Evolutionary conservation across 2,797 vertebrate genomes (phyloP).

Genomic region (Decapterus maruadsi): DNA sequence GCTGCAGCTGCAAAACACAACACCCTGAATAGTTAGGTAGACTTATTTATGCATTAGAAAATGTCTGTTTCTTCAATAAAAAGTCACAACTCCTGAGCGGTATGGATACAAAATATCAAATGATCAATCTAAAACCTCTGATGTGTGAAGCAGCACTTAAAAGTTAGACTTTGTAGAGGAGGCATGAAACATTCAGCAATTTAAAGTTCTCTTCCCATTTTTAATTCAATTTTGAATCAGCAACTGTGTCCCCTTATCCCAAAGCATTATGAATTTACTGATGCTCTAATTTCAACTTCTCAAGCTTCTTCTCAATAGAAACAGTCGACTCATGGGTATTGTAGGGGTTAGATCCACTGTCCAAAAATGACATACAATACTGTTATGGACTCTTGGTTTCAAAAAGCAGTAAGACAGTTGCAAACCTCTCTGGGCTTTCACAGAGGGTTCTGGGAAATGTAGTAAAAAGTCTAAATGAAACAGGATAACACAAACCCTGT

Average conservation of each 20-base stretch:
- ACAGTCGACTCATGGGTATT: background rate
- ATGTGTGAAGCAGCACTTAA: background rate
- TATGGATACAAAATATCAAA: background rate
- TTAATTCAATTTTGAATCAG: background rate
- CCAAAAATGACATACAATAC: background rate
- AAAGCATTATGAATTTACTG: background rate
- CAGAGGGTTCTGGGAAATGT: constrained; percentile 24
- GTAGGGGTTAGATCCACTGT: background rate
- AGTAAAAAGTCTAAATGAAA: constrained; percentile 7
- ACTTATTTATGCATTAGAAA: no score
- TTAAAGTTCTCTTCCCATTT: background rate
- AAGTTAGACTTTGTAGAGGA: background rate
- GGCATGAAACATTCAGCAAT: background rate
- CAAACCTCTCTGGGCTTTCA: background rate
- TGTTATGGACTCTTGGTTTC: background rate
- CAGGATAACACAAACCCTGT: constrained; percentile 3
- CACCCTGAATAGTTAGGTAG: background rate
- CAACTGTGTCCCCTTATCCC: background rate
- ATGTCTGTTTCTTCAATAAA: no score
- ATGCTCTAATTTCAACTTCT: background rate
- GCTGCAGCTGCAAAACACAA: background rate
- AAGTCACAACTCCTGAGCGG: background rate
- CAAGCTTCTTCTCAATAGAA: background rate
- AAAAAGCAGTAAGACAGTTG: background rate
- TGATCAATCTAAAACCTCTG: background rate